Percentiles rank a stretch among this genome's conserved stretches.
Conservation (phyloP, 2,888 invertebrate genomes). For the Drosophila histrio region DNA sequence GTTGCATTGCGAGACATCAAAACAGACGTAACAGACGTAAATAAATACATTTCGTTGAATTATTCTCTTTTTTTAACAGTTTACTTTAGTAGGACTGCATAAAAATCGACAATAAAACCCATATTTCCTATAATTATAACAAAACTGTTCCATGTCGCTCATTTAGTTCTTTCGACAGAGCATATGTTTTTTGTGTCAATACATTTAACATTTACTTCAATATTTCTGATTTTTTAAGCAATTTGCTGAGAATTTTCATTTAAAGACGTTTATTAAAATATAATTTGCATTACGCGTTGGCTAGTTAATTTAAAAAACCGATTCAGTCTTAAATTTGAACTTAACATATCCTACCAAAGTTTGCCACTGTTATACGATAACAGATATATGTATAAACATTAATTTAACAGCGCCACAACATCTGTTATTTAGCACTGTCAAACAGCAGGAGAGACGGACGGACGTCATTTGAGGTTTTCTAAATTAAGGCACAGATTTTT, state of each 20-base stretch:
- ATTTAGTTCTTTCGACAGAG: neutral
- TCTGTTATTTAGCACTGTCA: neutral
- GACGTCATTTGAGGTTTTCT: slow-evolving; percentile 55
- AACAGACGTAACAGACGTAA: too few relatives aligned
- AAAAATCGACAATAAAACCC: too few relatives aligned
- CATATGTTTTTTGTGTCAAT: neutral
- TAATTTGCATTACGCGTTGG: neutral
- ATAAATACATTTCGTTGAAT: too few relatives aligned
- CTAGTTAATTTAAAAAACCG: neutral
- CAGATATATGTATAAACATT: neutral
- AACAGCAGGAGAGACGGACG: slow-evolving; percentile 37
- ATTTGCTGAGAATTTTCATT: too few relatives aligned
- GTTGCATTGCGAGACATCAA: too few relatives aligned
- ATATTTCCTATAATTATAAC: too few relatives aligned
- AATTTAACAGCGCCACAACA: neutral
- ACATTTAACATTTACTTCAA: neutral
- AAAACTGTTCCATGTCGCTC: neutral
- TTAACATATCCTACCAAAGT: neutral
- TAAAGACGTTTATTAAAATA: too few relatives aligned
- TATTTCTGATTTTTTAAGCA: neutral
- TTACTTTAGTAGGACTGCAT: too few relatives aligned
- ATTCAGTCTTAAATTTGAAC: too few relatives aligned
- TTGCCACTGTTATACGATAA: neutral
- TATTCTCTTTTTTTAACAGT: too few relatives aligned
- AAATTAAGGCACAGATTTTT: slow-evolving; percentile 57